Evolutionary conservation across 2,113 vertebrate genomes (phyloP).

Genomic region (Seriola aureovittata): DNA sequence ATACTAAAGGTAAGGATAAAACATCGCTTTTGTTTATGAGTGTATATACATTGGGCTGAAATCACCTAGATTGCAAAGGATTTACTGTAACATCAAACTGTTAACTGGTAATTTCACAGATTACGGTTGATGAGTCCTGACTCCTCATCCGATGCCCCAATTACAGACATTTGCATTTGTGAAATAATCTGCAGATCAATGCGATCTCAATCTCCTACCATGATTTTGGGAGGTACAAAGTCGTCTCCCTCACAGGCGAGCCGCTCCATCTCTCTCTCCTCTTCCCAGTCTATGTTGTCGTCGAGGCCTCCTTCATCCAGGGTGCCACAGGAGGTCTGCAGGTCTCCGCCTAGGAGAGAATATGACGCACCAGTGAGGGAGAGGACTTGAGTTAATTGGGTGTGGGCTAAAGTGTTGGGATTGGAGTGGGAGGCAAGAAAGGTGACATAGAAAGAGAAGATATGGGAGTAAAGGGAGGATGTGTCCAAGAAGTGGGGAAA

Average conservation of each 20-base stretch:
- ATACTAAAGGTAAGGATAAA: no score
- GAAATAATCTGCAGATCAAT: neutral
- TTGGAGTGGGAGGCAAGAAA: conserved; percentile 15
- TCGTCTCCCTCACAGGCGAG: conserved; percentile 92
- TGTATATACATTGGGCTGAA: no score
- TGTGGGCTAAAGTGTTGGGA: conserved; percentile 10
- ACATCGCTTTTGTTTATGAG: no score
- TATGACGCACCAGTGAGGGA: conserved; percentile 9
- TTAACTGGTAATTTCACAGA: neutral
- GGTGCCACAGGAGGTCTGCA: conserved; percentile 89
- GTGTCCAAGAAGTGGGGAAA: conserved; percentile 16
- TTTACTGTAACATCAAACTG: neutral
- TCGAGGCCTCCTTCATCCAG: conserved; percentile 89
- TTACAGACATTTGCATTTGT: neutral
- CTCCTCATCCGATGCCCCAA: neutral
- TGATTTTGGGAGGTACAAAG: conserved; percentile 97
- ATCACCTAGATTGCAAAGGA: neutral
- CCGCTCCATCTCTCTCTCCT: conserved; percentile 93
- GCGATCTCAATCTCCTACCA: conserved; percentile 85
- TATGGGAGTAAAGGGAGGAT: neutral
- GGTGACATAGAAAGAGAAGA: conserved; percentile 34
- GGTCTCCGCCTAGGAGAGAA: conserved; percentile 88
- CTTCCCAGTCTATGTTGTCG: conserved; percentile 92
- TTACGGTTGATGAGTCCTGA: neutral
- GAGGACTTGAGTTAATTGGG: conserved; percentile 18